A percentile compares a stretch with the other conserved stretches of the same genome.
phyloP scores from a whole-genome alignment of 2,888 invertebrate species.

The Perizoma affinitatum region DNA sequence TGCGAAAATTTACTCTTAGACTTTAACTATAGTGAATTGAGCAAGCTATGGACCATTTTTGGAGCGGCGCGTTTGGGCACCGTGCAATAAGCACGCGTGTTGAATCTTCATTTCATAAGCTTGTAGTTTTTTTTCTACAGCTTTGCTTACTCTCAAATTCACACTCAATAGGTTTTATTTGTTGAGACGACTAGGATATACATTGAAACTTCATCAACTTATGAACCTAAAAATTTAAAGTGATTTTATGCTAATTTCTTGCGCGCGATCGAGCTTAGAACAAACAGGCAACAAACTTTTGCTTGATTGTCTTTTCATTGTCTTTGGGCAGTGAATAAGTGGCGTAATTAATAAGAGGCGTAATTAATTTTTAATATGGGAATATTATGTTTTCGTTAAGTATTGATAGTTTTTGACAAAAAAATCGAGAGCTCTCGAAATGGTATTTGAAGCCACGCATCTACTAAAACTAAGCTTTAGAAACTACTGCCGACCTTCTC shows the following conservation, averaged over 20 bases:
- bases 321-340: conserved; percentile 20
- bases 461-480: background rate
- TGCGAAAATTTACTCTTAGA: conserved; percentile 41
- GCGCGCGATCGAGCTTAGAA: no score
- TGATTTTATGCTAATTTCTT: no score
- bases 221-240: no score
- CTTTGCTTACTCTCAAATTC: conserved; percentile 23
- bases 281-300: no score
- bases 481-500: no score
- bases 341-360: conserved; percentile 10
- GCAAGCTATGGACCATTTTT: conserved; percentile 13
- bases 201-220: no score
- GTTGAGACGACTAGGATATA: no score
- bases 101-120: conserved; percentile 60
- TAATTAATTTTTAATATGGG: conserved; percentile 26
- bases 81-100: conserved; percentile 66
- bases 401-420: background rate
- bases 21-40: conserved; percentile 4
- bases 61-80: conserved; percentile 55
- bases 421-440: background rate
- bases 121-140: conserved; percentile 49
- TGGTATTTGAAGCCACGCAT: background rate
- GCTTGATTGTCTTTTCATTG: conserved; percentile 13
- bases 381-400: conserved; percentile 11
- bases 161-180: no score